Percentiles rank a stretch among this genome's conserved stretches.
phyloP scores from a whole-genome alignment of 2,888 invertebrate species.

The Pyralis farinalis region DNA sequence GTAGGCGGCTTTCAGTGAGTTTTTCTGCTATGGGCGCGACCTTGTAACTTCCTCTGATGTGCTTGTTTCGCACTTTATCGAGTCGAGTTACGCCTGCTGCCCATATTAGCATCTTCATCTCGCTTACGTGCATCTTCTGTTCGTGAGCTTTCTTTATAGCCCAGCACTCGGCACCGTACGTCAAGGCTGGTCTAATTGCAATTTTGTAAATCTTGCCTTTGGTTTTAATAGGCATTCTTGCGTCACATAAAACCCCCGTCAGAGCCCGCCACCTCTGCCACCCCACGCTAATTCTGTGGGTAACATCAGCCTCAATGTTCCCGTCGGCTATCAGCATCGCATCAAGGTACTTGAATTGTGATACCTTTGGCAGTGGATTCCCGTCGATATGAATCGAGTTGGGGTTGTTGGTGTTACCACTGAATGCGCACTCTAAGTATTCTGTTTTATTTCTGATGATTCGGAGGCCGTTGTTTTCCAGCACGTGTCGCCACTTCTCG shows the following conservation, averaged over 20 bases:
- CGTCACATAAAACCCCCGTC: conserved; percentile 6
- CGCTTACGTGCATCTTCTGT: conserved; percentile 3
- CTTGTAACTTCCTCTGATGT: background rate
- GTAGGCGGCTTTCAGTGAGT: background rate
- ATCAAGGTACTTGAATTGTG: conserved; percentile 1
- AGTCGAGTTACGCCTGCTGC: background rate
- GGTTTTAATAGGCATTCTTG: conserved; percentile 3
- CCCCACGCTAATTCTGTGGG: conserved; percentile 3
- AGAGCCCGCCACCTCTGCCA: conserved; percentile 5
- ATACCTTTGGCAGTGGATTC: conserved; percentile 4
- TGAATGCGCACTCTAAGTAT: background rate
- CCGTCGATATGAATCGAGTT: background rate
- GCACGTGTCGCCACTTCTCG: background rate
- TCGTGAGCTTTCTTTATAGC: conserved; percentile 4
- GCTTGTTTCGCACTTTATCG: background rate
- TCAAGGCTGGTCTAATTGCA: conserved; percentile 8
- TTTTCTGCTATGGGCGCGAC: background rate
- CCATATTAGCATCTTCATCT: background rate
- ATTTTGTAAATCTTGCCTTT: conserved; percentile 9
- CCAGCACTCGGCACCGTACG: conserved; percentile 8
- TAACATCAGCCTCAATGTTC: conserved; percentile 5
- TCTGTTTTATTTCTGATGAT: conserved; percentile 1
- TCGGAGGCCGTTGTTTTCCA: conserved; percentile 1
- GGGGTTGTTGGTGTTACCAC: background rate
- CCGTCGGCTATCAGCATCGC: conserved; percentile 5